Base-by-base conservation (phyloP, 2,797 vertebrate genomes). In the Semotilus atromaculatus region DNA sequence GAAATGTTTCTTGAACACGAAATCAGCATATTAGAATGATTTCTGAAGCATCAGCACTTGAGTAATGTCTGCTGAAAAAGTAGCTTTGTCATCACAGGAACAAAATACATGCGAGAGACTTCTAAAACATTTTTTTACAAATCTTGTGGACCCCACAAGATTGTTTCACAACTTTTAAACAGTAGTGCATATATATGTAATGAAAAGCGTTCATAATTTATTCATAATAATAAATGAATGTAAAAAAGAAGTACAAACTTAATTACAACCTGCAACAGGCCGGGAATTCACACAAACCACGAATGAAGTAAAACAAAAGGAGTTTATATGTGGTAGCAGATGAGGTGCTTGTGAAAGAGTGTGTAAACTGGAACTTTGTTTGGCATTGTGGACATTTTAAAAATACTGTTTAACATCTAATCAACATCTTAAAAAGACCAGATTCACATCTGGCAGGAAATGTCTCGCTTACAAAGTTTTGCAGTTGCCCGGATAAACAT, bases 381-480 rank as follows among this genome's bases (percentile, higher is more conserved):
- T 55, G 48, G 21, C 29, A 14, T 23, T 21, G 5, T 74, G 18
- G 31, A 53, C 29, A 34, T 74, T 55, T 36, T 8, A 34, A 72
- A 72, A 7, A 72, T 23, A 23, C 31, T 55, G 1, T 53, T 53
- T 7, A 70, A 29, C 9, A 40, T 81, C 79, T 55, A 38, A 10
- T 51, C 18, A 40, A 58, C 64, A 53, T n/a, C 64, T 68, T 38
- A 6, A 34, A 51, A 38, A 19, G 29, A 16, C 13, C 43, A 67
- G 31, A 70, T 70, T 36, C 16, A 53, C 34, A 51, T 83, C 81
- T 2, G 34, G 23, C 31, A 75, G 81, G 81, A 83, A 76, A 40
- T 38, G 13, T 21, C 64, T 80, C 9, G 29, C 7, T 48, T 73
- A 48, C 40, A 73, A 45, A 45, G 70, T 48, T 67, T 31, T 78